phyloP scores from a whole-genome alignment of 2,888 invertebrate genomes.

The Drosophila neonasuta region DNA sequence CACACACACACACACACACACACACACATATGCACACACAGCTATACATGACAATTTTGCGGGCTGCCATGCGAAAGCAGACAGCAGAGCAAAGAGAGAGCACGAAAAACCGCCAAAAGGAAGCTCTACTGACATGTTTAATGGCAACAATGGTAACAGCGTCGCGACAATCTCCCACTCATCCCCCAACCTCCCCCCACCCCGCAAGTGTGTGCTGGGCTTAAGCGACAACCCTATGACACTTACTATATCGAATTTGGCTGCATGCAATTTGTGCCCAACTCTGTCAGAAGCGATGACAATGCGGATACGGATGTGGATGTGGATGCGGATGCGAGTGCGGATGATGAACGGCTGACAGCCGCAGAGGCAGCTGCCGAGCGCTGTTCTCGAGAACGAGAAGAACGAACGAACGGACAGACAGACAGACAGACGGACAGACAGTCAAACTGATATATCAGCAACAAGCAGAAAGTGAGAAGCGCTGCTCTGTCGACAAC shows the following conservation, averaged over 20 bases:
- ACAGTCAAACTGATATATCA: conserved; percentile 31
- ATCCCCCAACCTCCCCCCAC: not conserved
- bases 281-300: conserved; percentile 55
- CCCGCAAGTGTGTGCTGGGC: conserved; percentile 14
- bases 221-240: conserved; percentile 64
- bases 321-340: conserved; percentile 40
- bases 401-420: conserved; percentile 11
- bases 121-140: conserved; percentile 70
- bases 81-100: conserved; percentile 6
- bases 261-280: conserved; percentile 70
- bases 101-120: conserved; percentile 51
- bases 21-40: conserved; percentile 5
- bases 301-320: conserved; percentile 37
- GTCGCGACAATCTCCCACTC: conserved; percentile 6
- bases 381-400: not conserved
- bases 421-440: not conserved
- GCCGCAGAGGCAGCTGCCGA: conserved; percentile 39
- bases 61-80: conserved; percentile 52
- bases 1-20: conserved; percentile 27
- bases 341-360: conserved; percentile 73
- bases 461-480: conserved; percentile 39
- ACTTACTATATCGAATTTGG: conserved; percentile 63
- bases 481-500: conserved; percentile 43
- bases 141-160: conserved; percentile 60
- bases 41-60: conserved; percentile 24